A percentile compares a stretch with the other conserved stretches of the same genome.
phyloP scores from a whole-genome alignment of 2,113 vertebrate species.

The Spea multiplicata region DNA sequence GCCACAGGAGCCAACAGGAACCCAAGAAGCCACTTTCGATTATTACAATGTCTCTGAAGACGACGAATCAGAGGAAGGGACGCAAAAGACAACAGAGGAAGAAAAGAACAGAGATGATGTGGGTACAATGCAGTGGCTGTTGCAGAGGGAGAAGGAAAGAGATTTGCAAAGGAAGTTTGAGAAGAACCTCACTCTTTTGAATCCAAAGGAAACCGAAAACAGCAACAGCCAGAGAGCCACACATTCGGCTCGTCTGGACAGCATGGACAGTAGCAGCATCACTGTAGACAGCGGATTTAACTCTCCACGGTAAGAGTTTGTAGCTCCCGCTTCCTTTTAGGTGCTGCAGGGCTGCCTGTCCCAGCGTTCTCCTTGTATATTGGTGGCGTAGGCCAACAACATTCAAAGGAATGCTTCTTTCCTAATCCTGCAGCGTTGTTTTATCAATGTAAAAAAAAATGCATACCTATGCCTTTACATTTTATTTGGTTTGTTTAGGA shows the following conservation, averaged over 20 bases:
- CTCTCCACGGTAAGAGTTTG: constrained; percentile 91
- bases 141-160: constrained; percentile 91
- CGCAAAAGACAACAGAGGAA: constrained; percentile 74
- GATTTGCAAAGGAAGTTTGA: constrained; percentile 96
- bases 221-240: constrained; percentile 90
- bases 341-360: background rate
- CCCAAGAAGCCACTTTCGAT: constrained; percentile 88
- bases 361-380: background rate
- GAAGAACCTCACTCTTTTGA: constrained; percentile 91
- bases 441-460: no score
- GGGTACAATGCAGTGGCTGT: constrained; percentile 94
- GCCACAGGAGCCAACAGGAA: constrained; percentile 74
- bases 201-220: constrained; percentile 86
- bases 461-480: no score
- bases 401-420: no score
- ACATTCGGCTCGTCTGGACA: constrained; percentile 92
- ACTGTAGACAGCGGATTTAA: constrained; percentile 99
- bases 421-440: no score
- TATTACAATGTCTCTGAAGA: constrained; percentile 97
- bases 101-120: constrained; percentile 80
- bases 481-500: no score
- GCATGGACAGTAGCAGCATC: constrained; percentile 98
- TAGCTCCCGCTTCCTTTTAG: background rate
- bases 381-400: no score
- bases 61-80: constrained; percentile 86